A percentile compares a stretch with the other conserved stretches of the same genome.
These are phyloP conservation scores for Troglohyphantes excavatus DNA, from an alignment of 2,888 invertebrate genomes.

Conservation along the genomic window DNA sequence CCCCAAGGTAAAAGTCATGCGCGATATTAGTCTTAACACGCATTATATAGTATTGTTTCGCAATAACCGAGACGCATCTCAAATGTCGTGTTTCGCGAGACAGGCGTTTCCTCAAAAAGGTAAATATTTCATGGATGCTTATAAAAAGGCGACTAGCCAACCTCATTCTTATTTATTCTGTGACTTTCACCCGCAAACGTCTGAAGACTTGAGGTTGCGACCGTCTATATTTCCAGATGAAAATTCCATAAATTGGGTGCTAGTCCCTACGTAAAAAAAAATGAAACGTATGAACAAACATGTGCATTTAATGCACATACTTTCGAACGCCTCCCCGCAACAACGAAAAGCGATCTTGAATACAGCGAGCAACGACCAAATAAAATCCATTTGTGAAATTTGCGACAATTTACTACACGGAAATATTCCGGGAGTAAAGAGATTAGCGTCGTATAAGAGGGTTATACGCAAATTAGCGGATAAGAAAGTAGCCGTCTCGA, in stretches of 20 bases:
- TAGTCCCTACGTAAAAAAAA: background rate
- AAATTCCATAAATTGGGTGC: background rate
- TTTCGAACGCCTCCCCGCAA: background rate
- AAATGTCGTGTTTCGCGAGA: background rate
- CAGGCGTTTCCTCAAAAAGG: background rate
- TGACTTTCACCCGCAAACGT: constrained; percentile 3
- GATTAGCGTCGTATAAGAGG: constrained; percentile 3
- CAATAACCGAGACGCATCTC: constrained; percentile 21
- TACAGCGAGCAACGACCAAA: background rate
- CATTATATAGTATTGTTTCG: constrained; percentile 31
- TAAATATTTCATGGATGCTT: constrained; percentile 47
- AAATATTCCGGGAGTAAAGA: background rate
- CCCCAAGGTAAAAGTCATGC: background rate
- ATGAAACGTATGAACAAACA: background rate
- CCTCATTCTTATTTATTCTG: constrained; percentile 77
- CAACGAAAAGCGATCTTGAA: constrained; percentile 37
- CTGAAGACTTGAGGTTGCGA: background rate
- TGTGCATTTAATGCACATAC: constrained; percentile 8
- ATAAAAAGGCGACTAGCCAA: constrained; percentile 65
- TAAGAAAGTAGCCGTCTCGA: constrained; percentile 1
- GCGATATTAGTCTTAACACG: background rate
- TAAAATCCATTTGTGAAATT: constrained; percentile 46
- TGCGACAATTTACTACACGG: constrained; percentile 24
- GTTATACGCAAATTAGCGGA: constrained; percentile 22
- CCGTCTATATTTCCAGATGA: background rate